A percentile compares a stretch with the other conserved stretches of the same genome.
Conservation (phyloP, 2,797 vertebrate species). For the Cichlasoma orientale region DNA sequence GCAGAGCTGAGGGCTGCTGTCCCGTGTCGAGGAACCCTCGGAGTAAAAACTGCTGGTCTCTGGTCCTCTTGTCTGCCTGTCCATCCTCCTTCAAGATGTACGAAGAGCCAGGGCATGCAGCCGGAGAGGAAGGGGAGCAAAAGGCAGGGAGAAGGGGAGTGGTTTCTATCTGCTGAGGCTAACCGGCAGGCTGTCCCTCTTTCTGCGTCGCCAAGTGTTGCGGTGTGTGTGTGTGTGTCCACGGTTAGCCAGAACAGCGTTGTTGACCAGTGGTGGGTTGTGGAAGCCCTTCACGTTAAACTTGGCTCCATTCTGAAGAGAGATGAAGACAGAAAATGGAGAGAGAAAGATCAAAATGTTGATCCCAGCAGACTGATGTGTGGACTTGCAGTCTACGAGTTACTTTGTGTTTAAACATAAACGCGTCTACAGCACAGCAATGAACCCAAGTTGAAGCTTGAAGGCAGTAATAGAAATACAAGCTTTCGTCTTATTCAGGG, state of each 20-base stretch:
- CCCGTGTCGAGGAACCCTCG: slow-evolving; percentile 64
- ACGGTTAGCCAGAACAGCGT: slow-evolving; percentile 79
- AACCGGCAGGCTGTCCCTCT: slow-evolving; percentile 92
- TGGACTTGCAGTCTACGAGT: not conserved
- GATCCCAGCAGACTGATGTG: not conserved
- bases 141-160: not conserved
- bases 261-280: slow-evolving; percentile 83
- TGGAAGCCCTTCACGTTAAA: slow-evolving; percentile 92
- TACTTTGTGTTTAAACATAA: not conserved
- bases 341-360: not conserved
- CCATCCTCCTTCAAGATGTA: slow-evolving; percentile 39
- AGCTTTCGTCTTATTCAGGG: not conserved
- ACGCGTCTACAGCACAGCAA: not conserved
- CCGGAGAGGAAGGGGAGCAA: slow-evolving; percentile 35
- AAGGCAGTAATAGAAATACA: not conserved
- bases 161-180: slow-evolving; percentile 93
- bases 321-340: not conserved
- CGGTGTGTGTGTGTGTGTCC: slow-evolving; percentile 86
- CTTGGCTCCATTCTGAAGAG: slow-evolving; percentile 85
- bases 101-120: slow-evolving; percentile 47
- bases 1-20: slow-evolving; percentile 77
- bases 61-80: slow-evolving; percentile 63
- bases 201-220: slow-evolving; percentile 91
- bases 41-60: slow-evolving; percentile 81
- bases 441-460: not conserved